Base-by-base conservation (phyloP, 2,888 invertebrate species). In the Patella pellucida region DNA sequence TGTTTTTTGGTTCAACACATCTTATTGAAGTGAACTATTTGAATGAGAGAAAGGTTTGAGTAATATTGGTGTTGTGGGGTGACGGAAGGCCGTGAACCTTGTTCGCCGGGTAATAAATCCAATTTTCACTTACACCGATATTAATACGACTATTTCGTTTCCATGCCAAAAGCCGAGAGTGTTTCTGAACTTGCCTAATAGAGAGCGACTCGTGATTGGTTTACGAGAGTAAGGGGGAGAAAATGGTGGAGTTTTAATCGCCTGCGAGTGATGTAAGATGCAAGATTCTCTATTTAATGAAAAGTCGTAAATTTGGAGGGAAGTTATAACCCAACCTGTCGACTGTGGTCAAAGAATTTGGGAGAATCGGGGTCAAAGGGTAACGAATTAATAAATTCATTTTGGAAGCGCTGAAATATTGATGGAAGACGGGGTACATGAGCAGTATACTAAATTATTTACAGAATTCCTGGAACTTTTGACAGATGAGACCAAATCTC, bases 351-450 rank as follows among this genome's bases (percentile, higher is more conserved):
- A 62, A 62, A 62, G 19, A 19, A 62, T 62, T 62, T 62, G 62
- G 62, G 19, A 62, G 62, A 62, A 62, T 23, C 11, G 62, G 62
- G 62, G 62, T 62, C 62, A 62, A 19, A 62, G 62, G 62, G 62
- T 62, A 62, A 62, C 62, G 62, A 62, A 62, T 62, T 62, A 23
- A 62, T 62, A 62, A 62, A 62, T 62, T 62, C 19, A 62, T 62
- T 23, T 23, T 12, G 19, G 19, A 62, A 62, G 19, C 23, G 19
- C 62, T 62, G 62, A 62, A 23, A 62, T 23, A 19, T 23, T 62
- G 62, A 62, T 62, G 19, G 62, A 62, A 19, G 41, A 9, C 7
- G 41, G 41, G 41, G 5, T 41, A 9, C 41, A 41, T 41, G 41
- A 41, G 41, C 41, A 41, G 41, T 41, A 41, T 41, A 41, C 41